These are phyloP conservation scores for Numenius arquata DNA, from an alignment of 2,113 vertebrate genomes.

Conservation along the genomic window DNA sequence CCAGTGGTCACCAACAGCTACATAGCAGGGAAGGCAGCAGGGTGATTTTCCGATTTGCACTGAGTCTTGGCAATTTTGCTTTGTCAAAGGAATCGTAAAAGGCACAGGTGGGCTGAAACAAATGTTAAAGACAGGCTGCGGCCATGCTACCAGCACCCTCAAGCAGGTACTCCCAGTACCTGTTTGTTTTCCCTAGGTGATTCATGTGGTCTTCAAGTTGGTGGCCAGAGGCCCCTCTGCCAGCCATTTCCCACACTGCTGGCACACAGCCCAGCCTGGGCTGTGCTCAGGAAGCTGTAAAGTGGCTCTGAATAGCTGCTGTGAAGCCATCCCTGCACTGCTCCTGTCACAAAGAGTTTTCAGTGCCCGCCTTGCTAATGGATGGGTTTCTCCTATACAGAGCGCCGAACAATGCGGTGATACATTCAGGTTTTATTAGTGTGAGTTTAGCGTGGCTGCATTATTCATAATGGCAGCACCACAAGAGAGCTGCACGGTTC, in stretches of 20 bases:
- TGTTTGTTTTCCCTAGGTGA: neutral
- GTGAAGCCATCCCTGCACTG: neutral
- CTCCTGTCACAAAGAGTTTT: constrained; percentile 47
- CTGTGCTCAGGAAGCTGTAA: constrained; percentile 42
- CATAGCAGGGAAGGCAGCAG: neutral
- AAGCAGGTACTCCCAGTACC: neutral
- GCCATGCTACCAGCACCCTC: neutral
- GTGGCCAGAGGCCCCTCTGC: neutral
- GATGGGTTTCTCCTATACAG: constrained; percentile 33
- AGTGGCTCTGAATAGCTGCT: constrained; percentile 47
- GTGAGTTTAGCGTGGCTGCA: neutral
- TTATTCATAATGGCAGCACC: constrained; percentile 34
- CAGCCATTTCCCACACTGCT: constrained; percentile 8
- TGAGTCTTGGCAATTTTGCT: neutral
- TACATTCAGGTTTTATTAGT: constrained; percentile 45
- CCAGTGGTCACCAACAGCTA: neutral
- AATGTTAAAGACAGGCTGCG: neutral
- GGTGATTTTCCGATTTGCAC: neutral
- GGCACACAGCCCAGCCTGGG: neutral
- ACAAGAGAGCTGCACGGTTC: neutral
- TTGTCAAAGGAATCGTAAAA: neutral
- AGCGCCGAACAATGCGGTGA: neutral
- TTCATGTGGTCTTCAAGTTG: neutral
- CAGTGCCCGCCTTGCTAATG: constrained; percentile 26
- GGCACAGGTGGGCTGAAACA: neutral